Evolutionary conservation across 23 tunicate genomes (phyloP).

Genomic region (Styela clava): DNA sequence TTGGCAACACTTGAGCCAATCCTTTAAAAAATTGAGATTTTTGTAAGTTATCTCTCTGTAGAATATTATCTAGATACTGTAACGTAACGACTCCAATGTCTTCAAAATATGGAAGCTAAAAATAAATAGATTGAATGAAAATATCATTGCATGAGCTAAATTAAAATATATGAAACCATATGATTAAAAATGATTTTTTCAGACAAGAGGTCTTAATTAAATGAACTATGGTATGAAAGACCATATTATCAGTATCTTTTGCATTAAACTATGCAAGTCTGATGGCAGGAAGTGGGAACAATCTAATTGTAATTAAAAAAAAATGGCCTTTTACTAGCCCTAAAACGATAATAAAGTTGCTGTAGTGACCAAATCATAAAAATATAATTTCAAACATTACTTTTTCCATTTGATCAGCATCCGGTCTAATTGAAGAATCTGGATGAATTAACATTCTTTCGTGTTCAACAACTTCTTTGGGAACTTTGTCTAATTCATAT

Average conservation of each 20-base stretch:
- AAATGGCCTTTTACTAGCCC: too few species aligned
- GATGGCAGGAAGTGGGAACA: too few species aligned
- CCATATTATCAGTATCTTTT: too few species aligned
- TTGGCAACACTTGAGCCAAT: constrained; percentile 56
- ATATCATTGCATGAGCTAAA: neutral
- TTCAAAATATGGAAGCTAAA: constrained; percentile 91
- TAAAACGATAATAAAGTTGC: too few species aligned
- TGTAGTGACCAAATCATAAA: too few species aligned
- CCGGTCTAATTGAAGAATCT: constrained; percentile 70
- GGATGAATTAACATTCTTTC: constrained; percentile 89
- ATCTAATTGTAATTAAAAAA: too few species aligned
- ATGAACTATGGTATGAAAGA: too few species aligned
- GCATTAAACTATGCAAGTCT: too few species aligned
- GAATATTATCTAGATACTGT: constrained; percentile 84
- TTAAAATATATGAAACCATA: neutral
- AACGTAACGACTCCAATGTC: constrained; percentile 83
- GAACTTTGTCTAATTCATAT: constrained; percentile 49
- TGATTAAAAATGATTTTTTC: too few species aligned
- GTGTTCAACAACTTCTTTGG: constrained; percentile 78
- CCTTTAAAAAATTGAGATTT: constrained; percentile 90
- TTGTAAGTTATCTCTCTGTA: constrained; percentile 79
- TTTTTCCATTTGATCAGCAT: constrained; percentile 83
- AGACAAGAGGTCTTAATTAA: too few species aligned
- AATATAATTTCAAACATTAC: too few species aligned
- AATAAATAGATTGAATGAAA: neutral